These are phyloP conservation scores for Anarhynchus alexandrinus DNA, from an alignment of 2,113 vertebrate species.

Conservation along the genomic window DNA sequence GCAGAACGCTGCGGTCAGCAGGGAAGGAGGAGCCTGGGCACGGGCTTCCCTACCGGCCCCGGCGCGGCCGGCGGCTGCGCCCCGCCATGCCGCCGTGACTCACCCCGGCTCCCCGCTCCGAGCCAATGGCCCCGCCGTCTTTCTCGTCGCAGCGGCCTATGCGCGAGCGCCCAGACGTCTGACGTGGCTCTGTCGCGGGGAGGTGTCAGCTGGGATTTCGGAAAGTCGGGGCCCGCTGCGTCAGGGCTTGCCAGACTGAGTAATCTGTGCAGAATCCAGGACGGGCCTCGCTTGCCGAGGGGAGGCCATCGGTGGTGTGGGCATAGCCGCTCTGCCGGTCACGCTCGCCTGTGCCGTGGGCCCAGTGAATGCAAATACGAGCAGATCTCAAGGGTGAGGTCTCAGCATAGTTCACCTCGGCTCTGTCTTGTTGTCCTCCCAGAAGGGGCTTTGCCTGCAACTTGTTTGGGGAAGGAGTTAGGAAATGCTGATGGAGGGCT, in stretches of 20 bases:
- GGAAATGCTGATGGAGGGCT: not conserved
- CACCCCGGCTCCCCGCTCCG: not conserved
- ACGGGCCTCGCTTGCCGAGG: not conserved
- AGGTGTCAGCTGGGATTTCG: not conserved
- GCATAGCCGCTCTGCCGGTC: not conserved
- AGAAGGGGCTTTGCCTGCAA: not conserved
- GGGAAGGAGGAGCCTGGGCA: not conserved
- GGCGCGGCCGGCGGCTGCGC: not conserved
- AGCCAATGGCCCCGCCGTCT: not conserved
- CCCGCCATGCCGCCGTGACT: not conserved
- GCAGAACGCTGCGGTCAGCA: not conserved
- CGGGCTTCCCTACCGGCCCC: not conserved
- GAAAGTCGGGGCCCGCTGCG: not conserved
- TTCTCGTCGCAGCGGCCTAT: not conserved
- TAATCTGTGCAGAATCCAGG: not conserved
- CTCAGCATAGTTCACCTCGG: not conserved
- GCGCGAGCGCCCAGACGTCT: not conserved
- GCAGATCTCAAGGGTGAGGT: not conserved
- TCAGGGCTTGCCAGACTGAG: not conserved
- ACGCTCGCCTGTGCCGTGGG: fast-evolving
- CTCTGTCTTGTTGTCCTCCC: not conserved
- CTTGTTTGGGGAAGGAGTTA: not conserved
- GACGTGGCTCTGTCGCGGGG: conserved; percentile 8
- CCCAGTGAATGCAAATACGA: not conserved
- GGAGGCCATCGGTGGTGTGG: fast-evolving